Conservation (phyloP, 2,113 vertebrate genomes). For the Pyrgilauda ruficollis region DNA sequence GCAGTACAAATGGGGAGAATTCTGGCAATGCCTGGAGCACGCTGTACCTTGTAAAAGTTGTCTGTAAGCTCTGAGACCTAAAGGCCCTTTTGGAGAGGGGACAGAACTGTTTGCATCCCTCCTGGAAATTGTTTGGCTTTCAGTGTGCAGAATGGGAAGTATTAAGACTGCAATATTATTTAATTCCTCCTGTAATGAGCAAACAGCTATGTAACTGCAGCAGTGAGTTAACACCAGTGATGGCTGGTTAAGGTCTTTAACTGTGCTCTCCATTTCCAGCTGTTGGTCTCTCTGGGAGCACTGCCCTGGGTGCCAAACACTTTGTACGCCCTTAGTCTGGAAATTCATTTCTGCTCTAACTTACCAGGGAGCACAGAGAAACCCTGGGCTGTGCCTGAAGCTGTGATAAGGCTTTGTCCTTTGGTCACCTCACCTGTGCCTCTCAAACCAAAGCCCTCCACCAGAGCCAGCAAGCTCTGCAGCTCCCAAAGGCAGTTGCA, state of each 20-base stretch:
- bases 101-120: not conserved
- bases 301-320: not conserved
- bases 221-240: not conserved
- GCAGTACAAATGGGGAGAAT: not conserved
- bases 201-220: not conserved
- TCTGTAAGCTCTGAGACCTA: not conserved
- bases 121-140: not conserved
- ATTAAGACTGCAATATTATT: not conserved
- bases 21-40: accelerated
- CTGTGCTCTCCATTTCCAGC: not conserved
- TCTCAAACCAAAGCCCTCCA: not conserved
- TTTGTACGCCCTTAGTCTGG: not conserved
- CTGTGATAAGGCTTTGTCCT: not conserved
- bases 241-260: not conserved
- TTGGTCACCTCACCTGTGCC: not conserved
- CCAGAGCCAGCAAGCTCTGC: not conserved
- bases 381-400: not conserved
- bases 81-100: not conserved
- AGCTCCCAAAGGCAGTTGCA: not conserved
- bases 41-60: not conserved
- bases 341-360: not conserved
- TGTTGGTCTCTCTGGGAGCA: not conserved
- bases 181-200: not conserved
- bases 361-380: not conserved
- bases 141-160: not conserved